Percentiles rank a stretch among this genome's conserved stretches.
Conservation (phyloP, 2,113 vertebrate genomes). For the Cinclus cinclus region DNA sequence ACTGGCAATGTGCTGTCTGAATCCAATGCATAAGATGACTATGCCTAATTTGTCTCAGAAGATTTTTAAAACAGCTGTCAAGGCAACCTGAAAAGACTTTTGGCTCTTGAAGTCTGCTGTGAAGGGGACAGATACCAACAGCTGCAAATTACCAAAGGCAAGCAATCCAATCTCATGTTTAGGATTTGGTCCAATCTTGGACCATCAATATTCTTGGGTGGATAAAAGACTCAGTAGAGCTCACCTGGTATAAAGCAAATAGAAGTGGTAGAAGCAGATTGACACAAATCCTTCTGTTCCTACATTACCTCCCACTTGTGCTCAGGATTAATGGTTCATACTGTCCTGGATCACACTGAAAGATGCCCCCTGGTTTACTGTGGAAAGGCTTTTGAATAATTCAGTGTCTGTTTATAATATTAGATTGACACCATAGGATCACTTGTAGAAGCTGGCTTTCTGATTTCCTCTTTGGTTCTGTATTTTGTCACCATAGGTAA, state of each 20-base stretch:
- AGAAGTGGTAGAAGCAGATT: background rate
- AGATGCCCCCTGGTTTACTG: accelerated
- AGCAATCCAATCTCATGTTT: accelerated
- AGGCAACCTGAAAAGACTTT: background rate
- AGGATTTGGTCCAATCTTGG: background rate
- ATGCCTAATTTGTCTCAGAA: background rate
- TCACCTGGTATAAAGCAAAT: background rate
- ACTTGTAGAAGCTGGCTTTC: background rate
- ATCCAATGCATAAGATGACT: background rate
- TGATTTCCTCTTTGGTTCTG: background rate
- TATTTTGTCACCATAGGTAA: background rate
- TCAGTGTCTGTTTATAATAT: background rate
- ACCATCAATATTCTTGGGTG: background rate
- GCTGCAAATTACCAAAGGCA: background rate
- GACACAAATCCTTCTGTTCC: background rate
- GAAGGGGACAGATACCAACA: background rate
- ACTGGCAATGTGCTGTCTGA: background rate
- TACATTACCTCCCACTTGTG: accelerated
- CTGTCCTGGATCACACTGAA: accelerated
- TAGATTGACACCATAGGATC: accelerated
- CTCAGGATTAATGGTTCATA: background rate
- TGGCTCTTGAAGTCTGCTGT: background rate
- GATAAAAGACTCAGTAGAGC: background rate
- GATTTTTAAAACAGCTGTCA: background rate
- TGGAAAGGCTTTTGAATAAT: background rate